These are phyloP conservation scores for Buathra laborator DNA, from an alignment of 2,888 invertebrate species.

Conservation along the genomic window DNA sequence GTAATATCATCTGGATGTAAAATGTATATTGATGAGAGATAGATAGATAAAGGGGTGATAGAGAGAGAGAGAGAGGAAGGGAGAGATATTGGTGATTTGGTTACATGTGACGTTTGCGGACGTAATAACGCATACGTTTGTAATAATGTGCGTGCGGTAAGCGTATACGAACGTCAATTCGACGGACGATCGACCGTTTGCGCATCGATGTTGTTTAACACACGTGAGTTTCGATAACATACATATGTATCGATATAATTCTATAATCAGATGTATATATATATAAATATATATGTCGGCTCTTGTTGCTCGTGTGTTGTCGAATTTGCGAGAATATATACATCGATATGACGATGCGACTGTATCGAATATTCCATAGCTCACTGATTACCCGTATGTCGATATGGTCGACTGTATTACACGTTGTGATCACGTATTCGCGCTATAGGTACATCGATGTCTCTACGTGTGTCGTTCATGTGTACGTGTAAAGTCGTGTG, in stretches of 20 bases:
- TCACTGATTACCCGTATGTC: slow-evolving; percentile 60
- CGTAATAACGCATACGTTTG: slow-evolving; percentile 62
- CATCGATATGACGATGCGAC: slow-evolving; percentile 49
- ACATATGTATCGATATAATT: background rate
- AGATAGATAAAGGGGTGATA: slow-evolving; percentile 28
- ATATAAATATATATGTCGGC: too few relatives aligned
- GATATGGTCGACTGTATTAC: slow-evolving; percentile 50
- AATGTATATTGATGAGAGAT: slow-evolving; percentile 64
- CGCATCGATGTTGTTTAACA: background rate
- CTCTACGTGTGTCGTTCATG: background rate
- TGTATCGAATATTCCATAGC: slow-evolving; percentile 58
- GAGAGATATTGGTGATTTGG: slow-evolving; percentile 58
- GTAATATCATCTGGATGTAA: slow-evolving; percentile 60
- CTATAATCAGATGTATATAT: background rate
- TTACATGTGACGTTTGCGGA: slow-evolving; percentile 65
- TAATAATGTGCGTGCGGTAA: slow-evolving; percentile 54
- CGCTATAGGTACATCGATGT: background rate
- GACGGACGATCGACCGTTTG: slow-evolving; percentile 5
- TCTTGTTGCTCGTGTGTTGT: background rate
- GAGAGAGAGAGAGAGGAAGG: slow-evolving; percentile 47
- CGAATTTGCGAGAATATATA: slow-evolving; percentile 10
- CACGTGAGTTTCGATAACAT: background rate
- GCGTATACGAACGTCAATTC: slow-evolving; percentile 2
- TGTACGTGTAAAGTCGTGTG: background rate
- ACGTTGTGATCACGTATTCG: slow-evolving; percentile 4